A percentile compares a stretch with the other conserved stretches of the same genome.
Evolutionary conservation across 2,113 vertebrate species (phyloP).

Genomic region (Notechis scutatus): DNA sequence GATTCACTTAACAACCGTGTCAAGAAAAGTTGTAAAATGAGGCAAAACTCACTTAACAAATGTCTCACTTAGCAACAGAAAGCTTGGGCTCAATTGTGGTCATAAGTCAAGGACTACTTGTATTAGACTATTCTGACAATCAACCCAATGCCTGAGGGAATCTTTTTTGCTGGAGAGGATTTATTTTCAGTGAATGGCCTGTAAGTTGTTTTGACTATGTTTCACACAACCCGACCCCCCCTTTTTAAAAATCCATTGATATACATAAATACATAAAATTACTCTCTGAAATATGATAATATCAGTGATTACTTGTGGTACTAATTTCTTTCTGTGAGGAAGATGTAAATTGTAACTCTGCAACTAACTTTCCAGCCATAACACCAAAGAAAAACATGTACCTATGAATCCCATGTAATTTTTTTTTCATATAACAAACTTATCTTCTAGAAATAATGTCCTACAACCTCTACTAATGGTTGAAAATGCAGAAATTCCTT

Average conservation of each 20-base stretch:
- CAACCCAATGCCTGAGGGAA: not conserved
- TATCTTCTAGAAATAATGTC: not conserved
- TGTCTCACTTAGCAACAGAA: too few relatives aligned
- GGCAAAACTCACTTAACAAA: too few relatives aligned
- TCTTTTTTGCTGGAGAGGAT: not conserved
- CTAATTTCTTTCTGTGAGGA: not conserved
- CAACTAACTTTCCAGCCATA: not conserved
- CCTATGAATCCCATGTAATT: not conserved
- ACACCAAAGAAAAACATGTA: not conserved
- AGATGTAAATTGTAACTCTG: not conserved
- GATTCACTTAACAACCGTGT: too few relatives aligned
- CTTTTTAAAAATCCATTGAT: not conserved
- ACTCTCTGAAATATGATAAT: not conserved
- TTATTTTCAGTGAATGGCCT: not conserved
- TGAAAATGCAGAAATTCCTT: not conserved
- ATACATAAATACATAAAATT: not conserved
- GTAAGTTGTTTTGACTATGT: not conserved
- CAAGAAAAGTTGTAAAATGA: too few relatives aligned
- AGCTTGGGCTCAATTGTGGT: too few relatives aligned
- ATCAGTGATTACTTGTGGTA: not conserved
- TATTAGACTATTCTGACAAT: not conserved
- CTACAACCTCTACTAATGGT: not conserved
- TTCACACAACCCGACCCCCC: not conserved
- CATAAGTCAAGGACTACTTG: not conserved
- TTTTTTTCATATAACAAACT: not conserved